Conservation (phyloP, 1,140 invertebrate genomes). For the Gyrodactylus salaris region DNA sequence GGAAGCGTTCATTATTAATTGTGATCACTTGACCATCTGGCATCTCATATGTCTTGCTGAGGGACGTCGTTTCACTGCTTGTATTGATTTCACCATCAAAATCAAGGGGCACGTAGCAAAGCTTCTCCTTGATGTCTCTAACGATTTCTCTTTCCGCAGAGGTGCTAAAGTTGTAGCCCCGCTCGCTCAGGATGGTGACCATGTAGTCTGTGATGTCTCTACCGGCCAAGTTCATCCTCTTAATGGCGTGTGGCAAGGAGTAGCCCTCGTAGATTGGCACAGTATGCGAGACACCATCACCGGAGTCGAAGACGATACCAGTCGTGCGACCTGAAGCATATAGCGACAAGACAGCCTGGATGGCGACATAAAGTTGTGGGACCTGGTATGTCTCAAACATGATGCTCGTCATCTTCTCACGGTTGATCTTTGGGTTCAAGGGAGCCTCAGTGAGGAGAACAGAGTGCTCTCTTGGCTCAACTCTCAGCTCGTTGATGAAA, state of each 20-base stretch:
- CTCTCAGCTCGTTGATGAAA: background rate
- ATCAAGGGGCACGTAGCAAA: too few species aligned
- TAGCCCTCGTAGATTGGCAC: too few species aligned
- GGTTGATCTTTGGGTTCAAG: background rate
- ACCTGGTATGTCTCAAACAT: too few species aligned
- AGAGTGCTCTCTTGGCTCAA: background rate
- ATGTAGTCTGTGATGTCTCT: background rate
- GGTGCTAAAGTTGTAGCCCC: background rate
- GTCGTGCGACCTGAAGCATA: background rate
- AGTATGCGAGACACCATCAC: background rate
- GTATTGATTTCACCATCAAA: background rate
- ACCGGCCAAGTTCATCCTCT: too few species aligned
- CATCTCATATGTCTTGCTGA: conserved; percentile 32
- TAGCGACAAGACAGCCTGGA: background rate
- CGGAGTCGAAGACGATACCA: too few species aligned
- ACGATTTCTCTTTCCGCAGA: too few species aligned
- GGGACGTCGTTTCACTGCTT: background rate
- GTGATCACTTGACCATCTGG: conserved; percentile 73
- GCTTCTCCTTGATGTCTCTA: too few species aligned
- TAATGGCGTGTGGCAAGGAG: too few species aligned
- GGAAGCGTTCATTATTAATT: conserved; percentile 68
- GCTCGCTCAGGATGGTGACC: background rate
- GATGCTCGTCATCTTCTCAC: background rate
- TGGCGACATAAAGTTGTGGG: too few species aligned
- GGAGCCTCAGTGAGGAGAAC: too few species aligned